Evolutionary conservation across 2,113 vertebrate genomes (phyloP), one percentile per base, ranked within the genome.

Genomic region (Seriola quinqueradiata): DNA sequence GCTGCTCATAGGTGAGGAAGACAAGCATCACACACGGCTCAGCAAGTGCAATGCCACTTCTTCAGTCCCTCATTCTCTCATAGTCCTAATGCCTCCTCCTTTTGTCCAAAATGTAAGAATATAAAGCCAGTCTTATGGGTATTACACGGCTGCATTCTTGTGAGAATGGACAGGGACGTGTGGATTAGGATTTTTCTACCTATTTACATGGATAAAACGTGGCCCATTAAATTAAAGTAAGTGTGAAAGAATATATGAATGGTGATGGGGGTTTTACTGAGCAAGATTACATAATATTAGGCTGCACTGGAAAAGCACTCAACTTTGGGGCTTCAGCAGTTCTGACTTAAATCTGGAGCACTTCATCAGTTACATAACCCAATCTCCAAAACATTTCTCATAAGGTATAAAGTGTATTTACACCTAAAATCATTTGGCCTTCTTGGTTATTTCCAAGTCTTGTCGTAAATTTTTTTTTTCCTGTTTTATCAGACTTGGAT

Each of bases 1-100:
- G 81, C 94, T 99, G 87, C 96, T 96, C 93, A 96, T 99, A 69
- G 98, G 98, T 99, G 96, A 96, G 95, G 71, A 84, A 14, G 50
- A 79, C 52, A 21, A 58, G 65, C 61, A 25, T 85, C 82, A 77
- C 86, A 77, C 75, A 17, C 81, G 7, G 61, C 69, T 81, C 73
- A 48, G 78, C 38, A 23, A 54, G 55, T 3, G 65, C 48, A 8
- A 8, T 1, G 78, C 32, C 66, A 23, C 77, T 60, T 58, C 48
- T 46, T 52, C 87, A 58, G 44, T n/a, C 46, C 57, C 71, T 66
- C 40, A 9, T 17, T 36, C 34, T 25, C 17, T 63, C 58, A 13
- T 1, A 60, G 54, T 10, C 54, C 28, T 36, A 5, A 52, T 19
- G 16, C 50, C 55, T 58, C 19, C 73, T 21, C n/a, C 73, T 21